Conservation (phyloP, 1,140 invertebrate species). For the Lordiphosa stackelbergi region DNA sequence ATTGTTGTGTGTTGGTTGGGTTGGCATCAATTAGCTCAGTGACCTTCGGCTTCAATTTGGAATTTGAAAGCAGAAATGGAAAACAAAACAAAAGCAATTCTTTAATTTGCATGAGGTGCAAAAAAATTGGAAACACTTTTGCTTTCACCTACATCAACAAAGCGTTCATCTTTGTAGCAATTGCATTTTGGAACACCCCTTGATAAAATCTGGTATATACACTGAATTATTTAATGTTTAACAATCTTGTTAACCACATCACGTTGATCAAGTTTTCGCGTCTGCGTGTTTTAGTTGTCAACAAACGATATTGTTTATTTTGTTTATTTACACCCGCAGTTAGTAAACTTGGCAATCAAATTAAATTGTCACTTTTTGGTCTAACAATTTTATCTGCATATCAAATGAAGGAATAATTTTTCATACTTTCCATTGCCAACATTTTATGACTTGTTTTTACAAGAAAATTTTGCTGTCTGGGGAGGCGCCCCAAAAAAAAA, state of each 20-base stretch:
- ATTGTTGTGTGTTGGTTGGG: neutral
- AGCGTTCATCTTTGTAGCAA: too few species aligned
- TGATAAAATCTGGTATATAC: too few species aligned
- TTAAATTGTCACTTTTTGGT: slow-evolving; percentile 21
- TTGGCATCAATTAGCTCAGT: slow-evolving; percentile 36
- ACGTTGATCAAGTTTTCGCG: slow-evolving; percentile 40
- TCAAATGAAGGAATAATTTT: slow-evolving; percentile 16
- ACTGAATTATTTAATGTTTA: slow-evolving; percentile 3
- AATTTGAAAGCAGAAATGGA: slow-evolving; percentile 3
- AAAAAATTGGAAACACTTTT: slow-evolving; percentile 35
- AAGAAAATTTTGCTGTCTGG: slow-evolving; percentile 31
- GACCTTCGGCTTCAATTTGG: slow-evolving; percentile 23
- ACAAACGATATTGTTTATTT: slow-evolving; percentile 34
- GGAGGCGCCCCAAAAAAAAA: slow-evolving; percentile 17
- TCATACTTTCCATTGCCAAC: slow-evolving; percentile 21
- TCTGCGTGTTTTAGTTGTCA: slow-evolving; percentile 54
- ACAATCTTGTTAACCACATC: slow-evolving; percentile 45
- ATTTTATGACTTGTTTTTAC: slow-evolving; percentile 42
- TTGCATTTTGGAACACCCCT: too few species aligned
- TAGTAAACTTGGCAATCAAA: neutral
- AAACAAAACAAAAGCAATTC: neutral
- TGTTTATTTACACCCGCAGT: slow-evolving; percentile 23
- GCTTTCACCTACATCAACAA: too few species aligned
- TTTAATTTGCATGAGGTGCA: slow-evolving; percentile 25
- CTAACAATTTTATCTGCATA: slow-evolving; percentile 21